Evolutionary conservation across 1,140 invertebrate species (phyloP).

Genomic region (Rhizoglyphus robini): DNA sequence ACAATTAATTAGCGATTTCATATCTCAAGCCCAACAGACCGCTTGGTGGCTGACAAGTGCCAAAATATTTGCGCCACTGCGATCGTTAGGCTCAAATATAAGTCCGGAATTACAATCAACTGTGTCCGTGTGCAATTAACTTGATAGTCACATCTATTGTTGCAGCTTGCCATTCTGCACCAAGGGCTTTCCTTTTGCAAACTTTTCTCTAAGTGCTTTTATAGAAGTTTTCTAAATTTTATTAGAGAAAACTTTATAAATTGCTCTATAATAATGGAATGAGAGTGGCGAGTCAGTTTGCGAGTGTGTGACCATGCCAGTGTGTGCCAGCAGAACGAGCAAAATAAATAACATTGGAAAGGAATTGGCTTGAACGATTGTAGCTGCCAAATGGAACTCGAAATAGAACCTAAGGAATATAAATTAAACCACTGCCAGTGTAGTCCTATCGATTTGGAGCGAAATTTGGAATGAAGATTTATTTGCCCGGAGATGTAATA

Average conservation of each 20-base stretch:
- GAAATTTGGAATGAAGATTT: slow-evolving; percentile 5
- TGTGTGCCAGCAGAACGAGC: not conserved
- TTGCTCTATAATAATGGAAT: slow-evolving; percentile 6
- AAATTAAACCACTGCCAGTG: slow-evolving; percentile 1
- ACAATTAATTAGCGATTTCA: too few relatives aligned
- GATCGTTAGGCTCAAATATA: too few relatives aligned
- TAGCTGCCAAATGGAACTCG: not conserved
- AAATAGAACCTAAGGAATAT: slow-evolving; percentile 11
- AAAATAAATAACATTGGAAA: slow-evolving; percentile 9
- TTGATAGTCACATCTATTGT: slow-evolving; percentile 2
- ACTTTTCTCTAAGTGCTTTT: slow-evolving; percentile 2
- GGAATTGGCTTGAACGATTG: not conserved
- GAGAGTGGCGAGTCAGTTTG: not conserved
- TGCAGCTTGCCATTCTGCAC: not conserved
- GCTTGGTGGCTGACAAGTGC: too few relatives aligned
- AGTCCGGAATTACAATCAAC: too few relatives aligned
- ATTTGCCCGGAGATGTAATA: slow-evolving; percentile 10
- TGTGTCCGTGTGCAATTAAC: slow-evolving; percentile 1
- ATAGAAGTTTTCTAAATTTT: not conserved
- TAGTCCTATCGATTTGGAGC: slow-evolving; percentile 4
- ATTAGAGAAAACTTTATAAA: slow-evolving; percentile 7
- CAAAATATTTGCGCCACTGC: slow-evolving; percentile 9
- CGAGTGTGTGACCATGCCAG: too few relatives aligned
- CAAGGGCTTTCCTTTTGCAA: not conserved
- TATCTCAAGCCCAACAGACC: too few relatives aligned